A percentile compares a stretch with the other conserved stretches of the same genome.
phyloP scores from a whole-genome alignment of 2,797 vertebrate species.

The Discoglossus pictus region DNA sequence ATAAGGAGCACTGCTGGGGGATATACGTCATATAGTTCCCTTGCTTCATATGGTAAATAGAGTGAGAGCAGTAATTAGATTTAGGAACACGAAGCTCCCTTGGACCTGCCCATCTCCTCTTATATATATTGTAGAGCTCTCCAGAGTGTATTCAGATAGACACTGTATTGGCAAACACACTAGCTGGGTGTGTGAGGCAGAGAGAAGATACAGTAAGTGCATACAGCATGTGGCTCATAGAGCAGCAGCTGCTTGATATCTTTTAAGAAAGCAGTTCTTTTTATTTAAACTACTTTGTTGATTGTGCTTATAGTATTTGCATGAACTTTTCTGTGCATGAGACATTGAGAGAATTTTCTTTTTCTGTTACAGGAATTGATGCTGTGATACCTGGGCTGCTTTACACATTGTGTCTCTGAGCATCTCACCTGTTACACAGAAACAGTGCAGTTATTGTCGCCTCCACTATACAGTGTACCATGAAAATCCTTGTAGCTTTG shows the following conservation, averaged over 20 bases:
- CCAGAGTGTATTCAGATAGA: slow-evolving; percentile 23
- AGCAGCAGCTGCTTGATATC: background rate
- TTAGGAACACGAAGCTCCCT: slow-evolving; percentile 61
- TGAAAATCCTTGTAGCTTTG: slow-evolving; percentile 80
- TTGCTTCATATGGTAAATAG: slow-evolving; percentile 57
- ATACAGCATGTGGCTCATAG: background rate
- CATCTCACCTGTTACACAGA: background rate
- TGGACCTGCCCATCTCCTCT: slow-evolving; percentile 62
- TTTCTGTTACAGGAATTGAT: slow-evolving; percentile 19
- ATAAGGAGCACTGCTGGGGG: slow-evolving; percentile 57
- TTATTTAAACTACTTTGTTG: background rate
- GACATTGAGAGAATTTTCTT: slow-evolving; percentile 8
- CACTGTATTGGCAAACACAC: slow-evolving; percentile 16
- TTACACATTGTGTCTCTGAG: background rate
- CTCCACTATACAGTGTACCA: slow-evolving; percentile 56
- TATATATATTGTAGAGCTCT: slow-evolving; percentile 70
- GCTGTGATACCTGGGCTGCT: background rate
- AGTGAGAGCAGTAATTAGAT: slow-evolving; percentile 62
- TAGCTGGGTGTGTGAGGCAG: slow-evolving; percentile 21
- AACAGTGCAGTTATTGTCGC: background rate
- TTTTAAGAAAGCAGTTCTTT: background rate
- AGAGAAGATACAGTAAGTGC: slow-evolving; percentile 55
- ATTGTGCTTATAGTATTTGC: background rate
- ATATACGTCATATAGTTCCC: slow-evolving; percentile 60
- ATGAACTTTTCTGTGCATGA: background rate